These are phyloP conservation scores for Percina caprodes DNA, from an alignment of 2,113 vertebrate species.

Conservation along the genomic window DNA sequence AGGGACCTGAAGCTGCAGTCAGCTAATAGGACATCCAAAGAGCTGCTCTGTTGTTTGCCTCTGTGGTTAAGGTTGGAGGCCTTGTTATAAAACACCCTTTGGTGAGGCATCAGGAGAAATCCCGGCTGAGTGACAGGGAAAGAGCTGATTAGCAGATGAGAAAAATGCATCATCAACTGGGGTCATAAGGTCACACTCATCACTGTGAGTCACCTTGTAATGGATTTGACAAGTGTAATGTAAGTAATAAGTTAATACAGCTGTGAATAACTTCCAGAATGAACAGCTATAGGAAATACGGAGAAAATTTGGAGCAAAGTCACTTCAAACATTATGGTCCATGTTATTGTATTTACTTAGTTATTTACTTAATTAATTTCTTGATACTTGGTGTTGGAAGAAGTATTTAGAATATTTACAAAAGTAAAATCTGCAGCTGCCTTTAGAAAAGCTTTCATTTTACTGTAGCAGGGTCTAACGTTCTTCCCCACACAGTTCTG, in stretches of 20 bases:
- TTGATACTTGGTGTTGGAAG: no score
- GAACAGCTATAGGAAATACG: not conserved
- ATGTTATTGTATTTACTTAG: not conserved
- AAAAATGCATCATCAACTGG: not conserved
- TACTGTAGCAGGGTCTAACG: not conserved
- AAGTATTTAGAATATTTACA: no score
- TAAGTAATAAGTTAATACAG: not conserved
- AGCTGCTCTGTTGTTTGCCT: constrained; percentile 4
- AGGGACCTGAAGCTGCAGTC: constrained; percentile 10
- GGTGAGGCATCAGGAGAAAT: not conserved
- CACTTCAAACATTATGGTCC: not conserved
- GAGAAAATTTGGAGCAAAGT: not conserved
- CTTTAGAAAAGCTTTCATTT: not conserved
- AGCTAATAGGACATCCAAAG: not conserved
- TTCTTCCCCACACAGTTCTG: not conserved
- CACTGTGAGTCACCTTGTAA: not conserved
- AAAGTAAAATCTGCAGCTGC: no score
- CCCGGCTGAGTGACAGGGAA: not conserved
- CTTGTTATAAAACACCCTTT: constrained; percentile 1
- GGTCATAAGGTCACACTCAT: not conserved
- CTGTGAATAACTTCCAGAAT: not conserved
- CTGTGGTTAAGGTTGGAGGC: not conserved
- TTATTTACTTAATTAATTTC: no score
- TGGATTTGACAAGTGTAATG: not conserved
- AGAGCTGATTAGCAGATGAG: not conserved